Conservation (phyloP, 2,888 invertebrate species). For the Drosophila robusta region DNA sequence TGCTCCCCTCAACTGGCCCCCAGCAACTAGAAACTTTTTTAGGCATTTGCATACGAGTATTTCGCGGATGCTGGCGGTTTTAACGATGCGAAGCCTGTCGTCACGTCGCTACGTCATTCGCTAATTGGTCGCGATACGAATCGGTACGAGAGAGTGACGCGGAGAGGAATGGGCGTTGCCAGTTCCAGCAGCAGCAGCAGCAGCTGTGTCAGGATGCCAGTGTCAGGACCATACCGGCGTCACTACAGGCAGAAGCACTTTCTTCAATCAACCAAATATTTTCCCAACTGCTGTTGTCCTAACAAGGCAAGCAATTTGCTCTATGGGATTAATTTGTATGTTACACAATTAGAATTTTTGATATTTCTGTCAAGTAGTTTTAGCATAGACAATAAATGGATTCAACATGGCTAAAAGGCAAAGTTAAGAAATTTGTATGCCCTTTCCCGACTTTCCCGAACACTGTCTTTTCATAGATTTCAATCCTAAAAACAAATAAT, state of each 20-base stretch:
- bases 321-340: slow-evolving; percentile 67
- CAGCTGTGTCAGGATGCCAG: slow-evolving; percentile 4
- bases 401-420: neutral
- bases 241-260: slow-evolving; percentile 56
- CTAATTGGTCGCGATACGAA: slow-evolving; percentile 76
- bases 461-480: no score
- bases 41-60: slow-evolving; percentile 71
- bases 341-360: slow-evolving; percentile 40
- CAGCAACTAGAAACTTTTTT: slow-evolving; percentile 32
- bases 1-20: neutral
- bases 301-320: slow-evolving; percentile 64
- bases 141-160: slow-evolving; percentile 38
- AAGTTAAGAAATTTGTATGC: no score
- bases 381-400: neutral
- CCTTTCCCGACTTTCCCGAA: no score
- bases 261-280: slow-evolving; percentile 66
- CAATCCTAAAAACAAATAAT: no score
- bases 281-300: slow-evolving; percentile 52
- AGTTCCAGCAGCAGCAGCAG: slow-evolving; percentile 21
- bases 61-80: slow-evolving; percentile 55
- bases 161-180: slow-evolving; percentile 64
- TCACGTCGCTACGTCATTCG: slow-evolving; percentile 75
- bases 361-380: slow-evolving; percentile 15
- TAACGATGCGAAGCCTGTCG: slow-evolving; percentile 63
- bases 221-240: slow-evolving; percentile 40